phyloP scores from a whole-genome alignment of 1,140 invertebrate genomes.

The Anthonomus grandis region DNA sequence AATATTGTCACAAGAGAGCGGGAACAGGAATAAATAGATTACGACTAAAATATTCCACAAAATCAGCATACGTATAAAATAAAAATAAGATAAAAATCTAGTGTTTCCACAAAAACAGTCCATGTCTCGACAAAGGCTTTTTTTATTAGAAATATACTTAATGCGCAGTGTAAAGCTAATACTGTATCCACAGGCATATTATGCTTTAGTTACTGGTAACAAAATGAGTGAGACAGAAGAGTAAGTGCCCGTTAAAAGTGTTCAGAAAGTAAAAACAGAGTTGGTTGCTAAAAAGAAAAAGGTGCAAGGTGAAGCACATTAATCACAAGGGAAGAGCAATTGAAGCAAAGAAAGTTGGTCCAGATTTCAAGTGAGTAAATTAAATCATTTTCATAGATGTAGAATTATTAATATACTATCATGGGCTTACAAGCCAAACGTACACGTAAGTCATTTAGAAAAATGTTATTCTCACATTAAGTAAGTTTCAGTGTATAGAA shows the following conservation, averaged over 20 bases:
- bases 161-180: background rate
- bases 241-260: background rate
- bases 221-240: background rate
- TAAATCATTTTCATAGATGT: no score
- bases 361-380: background rate
- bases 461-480: background rate
- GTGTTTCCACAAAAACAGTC: background rate
- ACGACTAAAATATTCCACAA: background rate
- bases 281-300: background rate
- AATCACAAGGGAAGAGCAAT: background rate
- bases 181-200: no score
- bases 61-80: background rate
- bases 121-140: background rate
- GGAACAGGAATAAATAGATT: no score
- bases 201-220: background rate
- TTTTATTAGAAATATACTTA: no score
- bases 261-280: background rate
- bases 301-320: background rate
- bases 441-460: no score
- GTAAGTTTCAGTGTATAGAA: no score
- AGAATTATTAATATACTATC: no score
- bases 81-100: background rate
- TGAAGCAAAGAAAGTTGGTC: background rate
- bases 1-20: no score
- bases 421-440: no score